A percentile compares a stretch with the other conserved stretches of the same genome.
Evolutionary conservation across 1,140 invertebrate species (phyloP).

Genomic region (Zaprionus africanus): DNA sequence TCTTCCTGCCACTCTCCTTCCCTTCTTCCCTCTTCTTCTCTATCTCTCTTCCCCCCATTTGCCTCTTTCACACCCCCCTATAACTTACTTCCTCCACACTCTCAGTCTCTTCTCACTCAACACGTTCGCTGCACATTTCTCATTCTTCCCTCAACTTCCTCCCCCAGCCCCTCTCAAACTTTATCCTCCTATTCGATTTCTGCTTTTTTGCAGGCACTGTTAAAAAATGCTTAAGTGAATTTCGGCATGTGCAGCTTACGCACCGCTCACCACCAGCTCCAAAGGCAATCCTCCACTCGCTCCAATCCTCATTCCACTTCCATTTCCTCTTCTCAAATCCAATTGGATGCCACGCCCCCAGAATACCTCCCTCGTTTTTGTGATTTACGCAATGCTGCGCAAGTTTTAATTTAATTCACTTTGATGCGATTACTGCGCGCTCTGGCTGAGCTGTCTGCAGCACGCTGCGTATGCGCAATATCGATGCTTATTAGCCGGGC

Average conservation of each 20-base stretch:
- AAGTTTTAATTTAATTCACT: conserved; percentile 78
- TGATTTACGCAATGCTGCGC: conserved; percentile 70
- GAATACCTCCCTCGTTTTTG: background rate
- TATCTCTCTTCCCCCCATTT: background rate
- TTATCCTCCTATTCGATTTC: conserved; percentile 64
- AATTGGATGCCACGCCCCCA: background rate
- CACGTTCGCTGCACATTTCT: conserved; percentile 72
- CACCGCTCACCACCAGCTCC: conserved; percentile 19
- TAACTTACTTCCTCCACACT: background rate
- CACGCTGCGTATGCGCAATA: conserved; percentile 63
- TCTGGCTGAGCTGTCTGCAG: conserved; percentile 60
- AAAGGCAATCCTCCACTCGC: background rate
- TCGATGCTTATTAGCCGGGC: conserved; percentile 56
- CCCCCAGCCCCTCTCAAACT: conserved; percentile 29
- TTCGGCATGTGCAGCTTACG: conserved; percentile 72
- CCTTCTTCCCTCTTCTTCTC: too few species aligned
- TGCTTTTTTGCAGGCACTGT: conserved; percentile 53
- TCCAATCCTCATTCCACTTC: background rate
- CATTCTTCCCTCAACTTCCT: background rate
- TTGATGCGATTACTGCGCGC: conserved; percentile 73
- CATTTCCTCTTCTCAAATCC: background rate
- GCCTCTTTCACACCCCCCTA: background rate
- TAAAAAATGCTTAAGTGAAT: conserved; percentile 76
- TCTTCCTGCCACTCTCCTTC: background rate
- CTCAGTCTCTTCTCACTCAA: background rate